Percentiles rank a stretch among this genome's conserved stretches.
Conservation (phyloP, 1,140 invertebrate species). For the Linepithema humile region DNA sequence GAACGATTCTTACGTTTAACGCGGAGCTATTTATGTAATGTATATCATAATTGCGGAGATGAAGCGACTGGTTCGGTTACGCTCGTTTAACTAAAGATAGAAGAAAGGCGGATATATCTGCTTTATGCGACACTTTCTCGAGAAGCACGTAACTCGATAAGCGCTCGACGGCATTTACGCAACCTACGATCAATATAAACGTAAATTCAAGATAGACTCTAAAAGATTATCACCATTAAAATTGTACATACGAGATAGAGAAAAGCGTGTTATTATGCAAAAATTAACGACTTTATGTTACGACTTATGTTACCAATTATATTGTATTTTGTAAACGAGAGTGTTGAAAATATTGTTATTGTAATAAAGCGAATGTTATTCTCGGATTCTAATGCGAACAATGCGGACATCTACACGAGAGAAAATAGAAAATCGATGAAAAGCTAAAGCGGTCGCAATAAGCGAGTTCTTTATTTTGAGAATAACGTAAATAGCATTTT, state of each 20-base stretch:
- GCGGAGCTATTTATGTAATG: constrained; percentile 12
- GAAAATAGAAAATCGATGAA: not conserved
- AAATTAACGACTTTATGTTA: not conserved
- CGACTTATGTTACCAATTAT: too few relatives aligned
- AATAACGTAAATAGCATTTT: not conserved
- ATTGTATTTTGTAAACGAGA: not conserved
- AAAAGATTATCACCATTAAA: not conserved
- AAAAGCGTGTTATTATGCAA: not conserved
- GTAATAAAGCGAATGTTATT: not conserved
- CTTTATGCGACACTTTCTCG: constrained; percentile 20
- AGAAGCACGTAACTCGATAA: not conserved
- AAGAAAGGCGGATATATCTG: not conserved
- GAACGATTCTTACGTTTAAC: constrained; percentile 17
- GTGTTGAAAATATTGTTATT: not conserved
- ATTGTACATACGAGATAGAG: not conserved
- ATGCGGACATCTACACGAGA: not conserved
- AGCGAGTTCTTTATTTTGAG: not conserved
- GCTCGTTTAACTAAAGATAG: not conserved
- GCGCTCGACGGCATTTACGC: not conserved
- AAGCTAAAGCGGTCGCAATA: not conserved
- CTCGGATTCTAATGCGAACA: not conserved
- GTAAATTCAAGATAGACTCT: not conserved
- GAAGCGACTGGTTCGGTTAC: not conserved
- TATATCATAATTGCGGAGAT: constrained; percentile 3
- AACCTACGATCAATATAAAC: not conserved